phyloP scores from a whole-genome alignment of 2,797 vertebrate species.

The Falco cherrug region DNA sequence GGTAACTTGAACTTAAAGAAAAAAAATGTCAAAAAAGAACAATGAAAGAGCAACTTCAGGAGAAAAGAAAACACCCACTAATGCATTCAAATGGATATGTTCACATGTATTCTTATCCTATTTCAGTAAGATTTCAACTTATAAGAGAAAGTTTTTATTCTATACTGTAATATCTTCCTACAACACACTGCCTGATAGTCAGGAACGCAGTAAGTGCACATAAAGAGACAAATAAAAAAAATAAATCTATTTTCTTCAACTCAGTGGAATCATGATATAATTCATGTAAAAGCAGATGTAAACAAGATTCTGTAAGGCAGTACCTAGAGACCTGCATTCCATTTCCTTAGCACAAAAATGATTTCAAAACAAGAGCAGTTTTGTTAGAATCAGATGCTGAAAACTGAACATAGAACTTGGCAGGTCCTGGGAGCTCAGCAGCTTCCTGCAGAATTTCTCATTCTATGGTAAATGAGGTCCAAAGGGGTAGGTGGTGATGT shows the following conservation, averaged over 20 bases:
- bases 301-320: not conserved
- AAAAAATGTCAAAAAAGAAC: not conserved
- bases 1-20: not conserved
- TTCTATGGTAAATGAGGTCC: not conserved
- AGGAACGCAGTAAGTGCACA: not conserved
- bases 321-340: not conserved
- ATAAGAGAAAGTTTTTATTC: not conserved
- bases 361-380: not conserved
- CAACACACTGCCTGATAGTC: not conserved
- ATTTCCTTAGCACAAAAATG: not conserved
- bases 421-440: not conserved
- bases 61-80: not conserved
- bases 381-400: not conserved
- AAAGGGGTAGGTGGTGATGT: not conserved
- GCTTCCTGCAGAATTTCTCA: not conserved
- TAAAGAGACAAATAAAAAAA: not conserved
- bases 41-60: not conserved
- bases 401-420: not conserved
- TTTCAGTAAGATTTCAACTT: not conserved
- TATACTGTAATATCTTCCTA: not conserved
- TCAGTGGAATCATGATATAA: not conserved
- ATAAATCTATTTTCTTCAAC: not conserved
- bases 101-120: not conserved
- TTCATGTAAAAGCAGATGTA: not conserved
- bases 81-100: not conserved